Conservation (phyloP, 2,797 vertebrate species). For the Masticophis lateralis region DNA sequence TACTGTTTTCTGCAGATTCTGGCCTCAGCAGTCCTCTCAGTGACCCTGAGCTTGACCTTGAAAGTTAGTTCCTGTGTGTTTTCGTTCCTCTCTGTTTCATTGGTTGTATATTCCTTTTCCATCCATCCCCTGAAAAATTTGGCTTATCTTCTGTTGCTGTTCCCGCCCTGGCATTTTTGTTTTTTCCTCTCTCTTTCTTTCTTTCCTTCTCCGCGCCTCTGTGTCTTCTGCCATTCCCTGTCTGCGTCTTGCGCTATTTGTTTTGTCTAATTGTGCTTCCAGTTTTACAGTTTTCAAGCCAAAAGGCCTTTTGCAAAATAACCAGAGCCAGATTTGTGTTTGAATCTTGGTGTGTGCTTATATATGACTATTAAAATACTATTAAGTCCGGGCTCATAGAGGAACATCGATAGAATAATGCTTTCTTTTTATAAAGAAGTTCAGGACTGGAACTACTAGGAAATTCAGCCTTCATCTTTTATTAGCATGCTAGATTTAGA, state of each 20-base stretch:
- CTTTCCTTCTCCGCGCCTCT: background rate
- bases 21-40: conserved; percentile 97
- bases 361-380: background rate
- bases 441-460: background rate
- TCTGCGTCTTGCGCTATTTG: conserved; percentile 67
- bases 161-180: conserved; percentile 11
- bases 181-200: conserved; percentile 29
- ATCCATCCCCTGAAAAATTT: background rate
- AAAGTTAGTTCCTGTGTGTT: conserved; percentile 93
- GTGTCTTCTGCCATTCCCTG: conserved; percentile 70
- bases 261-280: conserved; percentile 64
- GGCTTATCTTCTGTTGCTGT: conserved; percentile 44
- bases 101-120: conserved; percentile 57
- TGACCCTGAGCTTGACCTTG: conserved; percentile 92
- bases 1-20: conserved; percentile 88
- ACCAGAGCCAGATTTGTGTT: background rate
- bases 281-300: conserved; percentile 66
- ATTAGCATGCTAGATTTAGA: background rate
- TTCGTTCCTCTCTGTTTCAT: conserved; percentile 73
- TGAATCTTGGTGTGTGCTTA: background rate
- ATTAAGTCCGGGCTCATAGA: background rate
- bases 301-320: conserved; percentile 27
- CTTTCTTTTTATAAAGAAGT: background rate
- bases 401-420: background rate
- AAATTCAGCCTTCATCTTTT: background rate